Conservation (phyloP, 2,113 vertebrate species). For the Microcebus ravelobensis region DNA sequence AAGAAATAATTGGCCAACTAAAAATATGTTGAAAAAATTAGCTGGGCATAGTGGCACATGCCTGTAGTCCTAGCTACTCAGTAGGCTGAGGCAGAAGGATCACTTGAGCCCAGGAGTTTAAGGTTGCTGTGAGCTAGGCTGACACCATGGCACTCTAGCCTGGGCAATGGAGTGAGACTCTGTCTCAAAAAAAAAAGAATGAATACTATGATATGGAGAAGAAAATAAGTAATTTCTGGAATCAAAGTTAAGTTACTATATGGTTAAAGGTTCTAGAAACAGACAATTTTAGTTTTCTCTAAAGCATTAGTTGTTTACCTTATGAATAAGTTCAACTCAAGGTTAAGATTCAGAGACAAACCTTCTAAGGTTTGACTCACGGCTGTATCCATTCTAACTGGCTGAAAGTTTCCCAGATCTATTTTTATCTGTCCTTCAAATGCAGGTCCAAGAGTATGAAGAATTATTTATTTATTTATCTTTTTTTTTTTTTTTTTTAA, state of each 20-base stretch:
- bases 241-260: neutral
- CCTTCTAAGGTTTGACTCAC: slow-evolving; percentile 11
- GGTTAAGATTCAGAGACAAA: slow-evolving; percentile 39
- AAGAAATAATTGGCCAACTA: no score
- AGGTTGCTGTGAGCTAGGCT: no score
- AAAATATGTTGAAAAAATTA: no score
- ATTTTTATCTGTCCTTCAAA: slow-evolving; percentile 38
- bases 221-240: neutral
- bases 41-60: no score
- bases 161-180: no score
- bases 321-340: slow-evolving; percentile 41
- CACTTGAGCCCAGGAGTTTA: no score
- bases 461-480: slow-evolving; percentile 11
- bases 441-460: neutral
- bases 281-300: neutral
- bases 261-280: slow-evolving; percentile 3
- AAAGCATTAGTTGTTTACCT: slow-evolving; percentile 25
- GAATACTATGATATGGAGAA: neutral
- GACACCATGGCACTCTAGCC: no score
- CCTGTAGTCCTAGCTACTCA: no score
- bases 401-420: neutral
- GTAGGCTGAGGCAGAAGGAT: no score
- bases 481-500: no score
- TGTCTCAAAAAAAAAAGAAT: neutral
- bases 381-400: neutral